These are phyloP conservation scores for Wasmannia auropunctata DNA, from an alignment of 1,140 invertebrate genomes.

Conservation along the genomic window DNA sequence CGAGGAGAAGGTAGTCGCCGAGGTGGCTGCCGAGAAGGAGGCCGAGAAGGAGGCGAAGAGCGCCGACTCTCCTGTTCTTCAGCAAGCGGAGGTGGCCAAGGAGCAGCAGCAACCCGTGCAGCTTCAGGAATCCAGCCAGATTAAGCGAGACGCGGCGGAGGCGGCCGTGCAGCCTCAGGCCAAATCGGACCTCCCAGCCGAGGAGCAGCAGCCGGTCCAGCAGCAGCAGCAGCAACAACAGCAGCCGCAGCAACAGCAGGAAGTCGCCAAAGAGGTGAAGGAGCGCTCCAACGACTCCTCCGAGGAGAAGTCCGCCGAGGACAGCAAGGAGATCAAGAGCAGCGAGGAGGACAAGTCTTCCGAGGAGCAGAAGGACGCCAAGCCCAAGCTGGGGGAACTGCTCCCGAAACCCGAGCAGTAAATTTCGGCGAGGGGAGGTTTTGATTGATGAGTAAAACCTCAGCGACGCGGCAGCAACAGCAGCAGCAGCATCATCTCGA, in stretches of 20 bases:
- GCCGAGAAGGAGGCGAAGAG: constrained; percentile 51
- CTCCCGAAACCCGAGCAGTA: constrained; percentile 67
- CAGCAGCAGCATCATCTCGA: constrained; percentile 68
- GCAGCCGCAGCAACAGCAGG: constrained; percentile 15
- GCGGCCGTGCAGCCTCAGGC: constrained; percentile 20
- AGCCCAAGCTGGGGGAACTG: constrained; percentile 61
- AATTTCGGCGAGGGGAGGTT: constrained; percentile 44
- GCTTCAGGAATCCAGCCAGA: constrained; percentile 55
- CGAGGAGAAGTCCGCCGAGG: constrained; percentile 57
- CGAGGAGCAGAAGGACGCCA: constrained; percentile 70
- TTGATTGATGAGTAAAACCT: constrained; percentile 55
- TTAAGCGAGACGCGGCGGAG: constrained; percentile 52
- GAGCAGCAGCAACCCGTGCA: constrained; percentile 10
- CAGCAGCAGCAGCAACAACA: constrained; percentile 36
- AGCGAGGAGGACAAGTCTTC: constrained; percentile 73
- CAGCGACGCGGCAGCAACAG: constrained; percentile 66
- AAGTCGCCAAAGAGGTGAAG: constrained; percentile 46
- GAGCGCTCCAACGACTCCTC: constrained; percentile 64
- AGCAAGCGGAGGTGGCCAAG: not conserved
- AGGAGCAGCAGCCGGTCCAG: constrained; percentile 35
- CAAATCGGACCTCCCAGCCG: constrained; percentile 34
- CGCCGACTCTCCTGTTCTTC: constrained; percentile 56
- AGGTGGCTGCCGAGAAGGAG: not conserved
- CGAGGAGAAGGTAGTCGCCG: constrained; percentile 56
- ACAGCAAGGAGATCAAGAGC: constrained; percentile 67